phyloP scores from a whole-genome alignment of 2,797 vertebrate genomes.

The Diplodus sargus region DNA sequence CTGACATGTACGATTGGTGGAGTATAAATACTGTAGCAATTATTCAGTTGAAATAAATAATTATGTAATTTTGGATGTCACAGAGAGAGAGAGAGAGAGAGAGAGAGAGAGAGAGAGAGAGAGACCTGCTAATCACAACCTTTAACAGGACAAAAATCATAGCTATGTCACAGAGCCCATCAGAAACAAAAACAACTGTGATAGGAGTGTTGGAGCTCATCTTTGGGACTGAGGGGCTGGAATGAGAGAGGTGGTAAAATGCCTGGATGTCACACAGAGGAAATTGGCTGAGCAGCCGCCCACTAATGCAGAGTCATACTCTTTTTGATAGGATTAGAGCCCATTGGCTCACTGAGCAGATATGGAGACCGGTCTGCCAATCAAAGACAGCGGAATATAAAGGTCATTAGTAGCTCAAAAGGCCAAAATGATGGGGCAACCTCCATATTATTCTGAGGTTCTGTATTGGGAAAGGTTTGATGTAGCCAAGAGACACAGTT shows the following conservation, averaged over 20 bases:
- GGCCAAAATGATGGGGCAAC: background rate
- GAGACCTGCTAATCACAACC: conserved; percentile 44
- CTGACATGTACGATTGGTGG: no score
- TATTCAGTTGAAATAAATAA: background rate
- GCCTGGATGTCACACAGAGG: conserved; percentile 50
- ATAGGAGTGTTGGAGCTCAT: conserved; percentile 52
- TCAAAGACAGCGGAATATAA: conserved; percentile 57
- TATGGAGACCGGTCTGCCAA: conserved; percentile 56
- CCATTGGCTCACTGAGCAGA: conserved; percentile 58
- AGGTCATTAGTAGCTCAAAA: conserved; percentile 51
- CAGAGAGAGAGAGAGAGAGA: background rate
- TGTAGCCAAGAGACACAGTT: conserved; percentile 6
- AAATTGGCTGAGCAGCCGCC: conserved; percentile 58
- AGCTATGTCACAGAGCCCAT: conserved; percentile 40
- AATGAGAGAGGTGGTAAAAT: conserved; percentile 57
- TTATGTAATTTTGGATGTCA: background rate
- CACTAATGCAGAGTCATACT: conserved; percentile 62
- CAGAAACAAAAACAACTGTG: conserved; percentile 40
- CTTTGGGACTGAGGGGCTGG: conserved; percentile 44
- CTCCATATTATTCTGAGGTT: conserved; percentile 14
- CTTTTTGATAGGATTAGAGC: conserved; percentile 72
- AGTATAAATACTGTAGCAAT: background rate
- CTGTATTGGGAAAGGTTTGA: conserved; percentile 24
- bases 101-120: conserved; percentile 2
- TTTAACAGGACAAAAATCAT: conserved; percentile 48